Evolutionary conservation across 2,797 vertebrate species (phyloP).

Genomic region (Eupleurogrammus muticus): DNA sequence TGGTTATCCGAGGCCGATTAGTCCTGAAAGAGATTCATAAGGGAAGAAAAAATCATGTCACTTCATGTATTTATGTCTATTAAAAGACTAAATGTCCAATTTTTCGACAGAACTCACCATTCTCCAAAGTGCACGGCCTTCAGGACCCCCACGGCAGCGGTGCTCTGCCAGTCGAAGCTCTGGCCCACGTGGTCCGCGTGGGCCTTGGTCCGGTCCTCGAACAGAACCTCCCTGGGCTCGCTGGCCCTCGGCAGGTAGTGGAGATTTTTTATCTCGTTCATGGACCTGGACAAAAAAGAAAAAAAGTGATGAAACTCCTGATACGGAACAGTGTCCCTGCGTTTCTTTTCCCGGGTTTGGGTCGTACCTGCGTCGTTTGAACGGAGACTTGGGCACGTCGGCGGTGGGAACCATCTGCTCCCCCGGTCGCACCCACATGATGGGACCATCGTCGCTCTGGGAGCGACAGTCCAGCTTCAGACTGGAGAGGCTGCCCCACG

Average conservation of each 20-base stretch:
- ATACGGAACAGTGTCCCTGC: background rate
- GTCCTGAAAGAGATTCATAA: constrained; percentile 81
- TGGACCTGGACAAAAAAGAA: constrained; percentile 85
- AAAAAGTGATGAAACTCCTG: no score
- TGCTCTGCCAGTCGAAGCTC: constrained; percentile 99
- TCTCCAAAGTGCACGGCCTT: constrained; percentile 98
- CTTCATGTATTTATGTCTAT: background rate
- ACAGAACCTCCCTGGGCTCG: constrained; percentile 96
- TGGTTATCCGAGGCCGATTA: constrained; percentile 94
- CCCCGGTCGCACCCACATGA: constrained; percentile 98
- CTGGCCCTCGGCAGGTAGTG: constrained; percentile 97
- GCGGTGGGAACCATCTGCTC: constrained; percentile 99
- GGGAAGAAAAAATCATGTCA: background rate
- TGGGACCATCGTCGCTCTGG: constrained; percentile 97
- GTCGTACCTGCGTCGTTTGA: constrained; percentile 94
- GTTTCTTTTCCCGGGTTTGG: background rate
- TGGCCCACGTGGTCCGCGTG: constrained; percentile 98
- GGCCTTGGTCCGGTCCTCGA: constrained; percentile 96
- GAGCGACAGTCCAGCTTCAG: constrained; percentile 95
- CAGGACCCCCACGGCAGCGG: constrained; percentile 97
- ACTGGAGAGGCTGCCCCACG: constrained; percentile 96
- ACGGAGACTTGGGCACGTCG: constrained; percentile 98
- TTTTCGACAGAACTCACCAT: constrained; percentile 88
- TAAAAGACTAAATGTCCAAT: no score
- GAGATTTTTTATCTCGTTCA: constrained; percentile 98